These are phyloP conservation scores for Meliscaeva auricollis DNA, from an alignment of 2,888 invertebrate genomes.

Conservation along the genomic window DNA sequence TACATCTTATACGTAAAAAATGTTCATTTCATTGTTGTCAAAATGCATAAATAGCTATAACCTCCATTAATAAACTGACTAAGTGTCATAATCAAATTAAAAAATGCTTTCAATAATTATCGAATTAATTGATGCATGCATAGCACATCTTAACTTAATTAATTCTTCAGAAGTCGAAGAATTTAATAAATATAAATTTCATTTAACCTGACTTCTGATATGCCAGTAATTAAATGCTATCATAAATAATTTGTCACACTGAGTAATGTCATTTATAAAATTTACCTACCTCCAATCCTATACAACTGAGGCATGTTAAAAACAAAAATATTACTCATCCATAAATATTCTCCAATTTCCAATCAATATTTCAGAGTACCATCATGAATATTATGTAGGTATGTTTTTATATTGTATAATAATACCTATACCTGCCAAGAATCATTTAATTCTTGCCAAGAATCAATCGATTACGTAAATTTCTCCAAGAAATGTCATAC, in stretches of 20 bases:
- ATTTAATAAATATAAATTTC: background rate
- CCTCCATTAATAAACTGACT: no score
- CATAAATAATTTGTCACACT: conserved; percentile 13
- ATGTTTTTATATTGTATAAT: no score
- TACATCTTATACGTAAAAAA: no score
- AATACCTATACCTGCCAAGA: background rate
- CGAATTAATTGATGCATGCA: background rate
- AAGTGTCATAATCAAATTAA: no score
- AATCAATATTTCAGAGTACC: no score
- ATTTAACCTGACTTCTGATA: background rate
- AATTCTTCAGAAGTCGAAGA: background rate
- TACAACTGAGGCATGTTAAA: background rate
- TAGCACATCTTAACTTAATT: background rate
- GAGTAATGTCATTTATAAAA: background rate
- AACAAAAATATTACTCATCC: background rate
- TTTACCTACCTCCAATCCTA: background rate
- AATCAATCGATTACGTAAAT: conserved; percentile 23
- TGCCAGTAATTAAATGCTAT: conserved; percentile 1
- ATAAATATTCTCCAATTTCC: conserved; percentile 18
- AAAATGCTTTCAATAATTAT: no score
- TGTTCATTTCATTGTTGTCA: no score
- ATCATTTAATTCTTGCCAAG: background rate
- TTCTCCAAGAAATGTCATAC: conserved; percentile 21
- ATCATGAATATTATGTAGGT: no score
- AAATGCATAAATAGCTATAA: no score